Base-by-base conservation (phyloP, 2,888 invertebrate species). In the Mesochorus sp. region DNA sequence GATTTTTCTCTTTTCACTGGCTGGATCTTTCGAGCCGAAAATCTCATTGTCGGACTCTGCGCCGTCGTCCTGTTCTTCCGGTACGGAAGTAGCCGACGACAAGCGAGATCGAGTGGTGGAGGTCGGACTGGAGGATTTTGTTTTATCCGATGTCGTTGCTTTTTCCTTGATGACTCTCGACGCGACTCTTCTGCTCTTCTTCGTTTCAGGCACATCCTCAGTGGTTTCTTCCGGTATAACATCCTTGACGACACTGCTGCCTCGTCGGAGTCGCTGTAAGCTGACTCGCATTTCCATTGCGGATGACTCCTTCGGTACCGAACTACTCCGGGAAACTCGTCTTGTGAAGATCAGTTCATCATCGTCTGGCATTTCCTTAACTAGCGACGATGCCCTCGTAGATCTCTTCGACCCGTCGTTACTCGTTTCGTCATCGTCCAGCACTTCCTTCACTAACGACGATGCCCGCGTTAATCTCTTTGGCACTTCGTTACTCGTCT, bases 241-340 rank as follows among this genome's bases (percentile, higher is more conserved):
- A 1, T 87, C 85, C 17, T 81, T 81, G 0, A 79, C 24, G 0
- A 87, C 66, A 67, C 85, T 88, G 0, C 73, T 39, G 2, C 70
- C 79, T 39, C 76, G 70, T 31, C 49, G 66, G 8, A 19, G n/a
- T 59, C 74, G 83, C 6, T 34, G 57, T 2, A 31, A 14, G 8
- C 84, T 72, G 1, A 84, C 73, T 31, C 73, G 74, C 17, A 37
- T 74, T 37, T 74, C 66, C 3, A 59, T 3, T 2, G 75, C 5
- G 8, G 68, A 55, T n/a, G n/a, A n/a, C 39, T 89, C 88, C 19
- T 87, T 87, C 0, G 89, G 86, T 2, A 86, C 76, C 1, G 88
- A 90, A 53, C 57, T 84, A 14, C 84, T 85, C 0, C 89, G 86
- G n/a, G n/a, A n/a, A n/a, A n/a, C n/a, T n/a, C n/a, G n/a, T n/a